Conservation (phyloP, 1,140 invertebrate genomes). For the Pogonus chalceus region DNA sequence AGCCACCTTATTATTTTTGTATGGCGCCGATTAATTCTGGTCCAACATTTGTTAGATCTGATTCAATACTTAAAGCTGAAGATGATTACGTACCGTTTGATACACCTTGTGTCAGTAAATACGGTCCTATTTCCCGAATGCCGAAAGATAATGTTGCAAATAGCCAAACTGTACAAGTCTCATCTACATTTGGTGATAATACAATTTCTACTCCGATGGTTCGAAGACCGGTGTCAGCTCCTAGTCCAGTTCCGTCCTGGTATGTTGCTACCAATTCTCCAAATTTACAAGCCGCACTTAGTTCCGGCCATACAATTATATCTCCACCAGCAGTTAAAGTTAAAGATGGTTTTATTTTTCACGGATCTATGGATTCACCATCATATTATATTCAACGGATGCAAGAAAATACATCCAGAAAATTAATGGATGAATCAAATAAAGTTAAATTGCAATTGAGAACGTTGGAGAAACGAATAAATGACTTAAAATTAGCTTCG, state of each 20-base stretch:
- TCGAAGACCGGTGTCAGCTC: conserved; percentile 40
- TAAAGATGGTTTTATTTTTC: conserved; percentile 37
- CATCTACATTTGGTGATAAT: conserved; percentile 24
- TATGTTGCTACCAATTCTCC: conserved; percentile 39
- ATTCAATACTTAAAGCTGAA: conserved; percentile 56
- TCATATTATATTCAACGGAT: conserved; percentile 30
- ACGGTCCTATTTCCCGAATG: conserved; percentile 69
- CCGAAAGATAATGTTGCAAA: conserved; percentile 37
- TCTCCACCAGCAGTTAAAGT: conserved; percentile 19
- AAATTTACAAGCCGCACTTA: conserved; percentile 19
- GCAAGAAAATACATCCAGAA: conserved; percentile 29
- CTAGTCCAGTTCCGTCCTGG: conserved; percentile 44
- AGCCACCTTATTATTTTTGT: conserved; percentile 33
- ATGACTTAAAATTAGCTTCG: conserved; percentile 48
- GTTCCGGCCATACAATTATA: conserved; percentile 14
- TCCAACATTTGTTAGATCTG: conserved; percentile 49
- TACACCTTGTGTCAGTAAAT: conserved; percentile 59
- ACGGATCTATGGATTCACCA: conserved; percentile 35
- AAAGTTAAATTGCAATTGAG: conserved; percentile 53
- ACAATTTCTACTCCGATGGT: conserved; percentile 32
- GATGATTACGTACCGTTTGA: conserved; percentile 69
- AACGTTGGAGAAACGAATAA: conserved; percentile 52
- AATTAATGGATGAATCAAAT: conserved; percentile 48
- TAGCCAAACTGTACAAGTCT: conserved; percentile 21
- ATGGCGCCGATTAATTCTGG: conserved; percentile 32